Base-by-base conservation (phyloP, 2,113 vertebrate species). In the Scopus umbretta region DNA sequence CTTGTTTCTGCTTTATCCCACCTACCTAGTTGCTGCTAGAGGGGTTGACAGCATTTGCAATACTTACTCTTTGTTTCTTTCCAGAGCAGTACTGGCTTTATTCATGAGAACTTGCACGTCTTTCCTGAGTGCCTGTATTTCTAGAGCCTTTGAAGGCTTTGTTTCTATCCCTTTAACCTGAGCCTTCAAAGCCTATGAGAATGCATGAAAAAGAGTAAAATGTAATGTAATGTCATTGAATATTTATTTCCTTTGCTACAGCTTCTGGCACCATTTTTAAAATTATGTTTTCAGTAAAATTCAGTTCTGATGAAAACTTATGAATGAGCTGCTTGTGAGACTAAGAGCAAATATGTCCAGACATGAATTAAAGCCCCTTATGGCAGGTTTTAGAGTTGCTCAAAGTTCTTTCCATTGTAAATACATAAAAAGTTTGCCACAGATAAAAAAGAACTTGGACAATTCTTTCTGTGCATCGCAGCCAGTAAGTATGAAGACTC, bases 61-160 rank as follows among this genome's bases (percentile, higher is more conserved):
- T 9, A 55, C 86, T 94, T 98, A 98, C 92, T 78, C 86, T 84
- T 98, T 96, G 4, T 98, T 98, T 65, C 85, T 97, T 86, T 97
- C 92, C 72, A 98, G 75, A 75, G 95, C 93, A 30, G 25, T 92
- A 59, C 47, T 91, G 55, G 61, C 62, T 68, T 97, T 94, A 50
- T 91, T 52, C 82, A 95, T 86, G 2, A 98, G 88, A 42, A 27
- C 53, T 36, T 53, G 76, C 50, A 98, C 70, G 17, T 95, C 92
- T 45, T 96, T 81, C 63, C 56, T 91, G 80, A 96, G 94, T 29
- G 71, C 70, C 26, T 95, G 36, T 49, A 98, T 43, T 19, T 98
- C 95, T 5, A 10, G 34, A 8, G 89, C 63, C 75, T 75, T 94
- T 71, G 81, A 63, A 13, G 70, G 29, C 16, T 81, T 78, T 55